phyloP scores from a whole-genome alignment of 2,888 invertebrate genomes.

The Agrypnus murinus region DNA sequence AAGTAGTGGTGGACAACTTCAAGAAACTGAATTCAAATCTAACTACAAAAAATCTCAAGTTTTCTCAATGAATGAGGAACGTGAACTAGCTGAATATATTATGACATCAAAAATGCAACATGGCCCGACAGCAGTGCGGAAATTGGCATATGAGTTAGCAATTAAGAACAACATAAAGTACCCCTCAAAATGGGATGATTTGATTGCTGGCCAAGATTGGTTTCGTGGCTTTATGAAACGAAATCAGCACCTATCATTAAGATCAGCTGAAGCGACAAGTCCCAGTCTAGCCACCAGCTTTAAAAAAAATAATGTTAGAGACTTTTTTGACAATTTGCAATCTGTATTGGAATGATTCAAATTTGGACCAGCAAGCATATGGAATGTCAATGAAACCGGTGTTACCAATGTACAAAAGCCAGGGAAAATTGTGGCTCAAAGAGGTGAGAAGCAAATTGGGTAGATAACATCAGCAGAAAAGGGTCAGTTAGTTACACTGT shows the following conservation, averaged over 20 bases:
- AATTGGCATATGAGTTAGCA: slow-evolving; percentile 28
- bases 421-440: slow-evolving; percentile 63
- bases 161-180: background rate
- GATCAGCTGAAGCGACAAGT: slow-evolving; percentile 60
- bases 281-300: slow-evolving; percentile 58
- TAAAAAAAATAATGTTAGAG: slow-evolving; percentile 55
- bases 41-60: too few relatives aligned
- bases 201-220: slow-evolving; percentile 29
- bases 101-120: too few relatives aligned
- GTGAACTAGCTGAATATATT: too few relatives aligned
- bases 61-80: too few relatives aligned
- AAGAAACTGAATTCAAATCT: too few relatives aligned
- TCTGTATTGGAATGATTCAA: slow-evolving; percentile 52
- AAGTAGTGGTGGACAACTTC: too few relatives aligned
- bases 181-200: slow-evolving; percentile 2
- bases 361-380: slow-evolving; percentile 61
- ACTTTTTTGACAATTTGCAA: slow-evolving; percentile 56
- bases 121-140: slow-evolving; percentile 17
- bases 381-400: slow-evolving; percentile 67
- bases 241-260: slow-evolving; percentile 50
- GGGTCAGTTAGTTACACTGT: slow-evolving; percentile 62
- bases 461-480: slow-evolving; percentile 65
- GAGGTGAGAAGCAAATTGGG: slow-evolving; percentile 66
- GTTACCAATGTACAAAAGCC: slow-evolving; percentile 67
- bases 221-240: slow-evolving; percentile 41